Percentiles rank a stretch among this genome's conserved stretches.
Evolutionary conservation across 2,888 invertebrate genomes (phyloP).

Genomic region (Eupithecia vulgata): DNA sequence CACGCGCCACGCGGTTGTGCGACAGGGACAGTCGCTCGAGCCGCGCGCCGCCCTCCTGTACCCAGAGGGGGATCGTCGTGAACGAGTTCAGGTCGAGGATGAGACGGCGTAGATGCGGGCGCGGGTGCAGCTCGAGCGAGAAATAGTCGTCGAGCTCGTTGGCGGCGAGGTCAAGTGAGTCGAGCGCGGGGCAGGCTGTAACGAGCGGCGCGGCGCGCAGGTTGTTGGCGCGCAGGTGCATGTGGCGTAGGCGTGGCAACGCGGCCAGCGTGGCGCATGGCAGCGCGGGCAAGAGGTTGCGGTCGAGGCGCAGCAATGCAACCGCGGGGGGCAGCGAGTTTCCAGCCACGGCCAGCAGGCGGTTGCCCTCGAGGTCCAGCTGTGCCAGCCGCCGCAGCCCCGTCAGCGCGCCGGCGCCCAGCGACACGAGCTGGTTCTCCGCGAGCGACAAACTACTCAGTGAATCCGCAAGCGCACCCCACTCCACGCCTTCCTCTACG

Average conservation of each 20-base stretch:
- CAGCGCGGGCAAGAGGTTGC: constrained; percentile 85
- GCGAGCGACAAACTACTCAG: constrained; percentile 90
- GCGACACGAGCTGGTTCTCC: constrained; percentile 87
- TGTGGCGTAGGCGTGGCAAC: constrained; percentile 81
- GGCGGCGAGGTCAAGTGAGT: constrained; percentile 91
- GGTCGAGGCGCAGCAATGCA: constrained; percentile 86
- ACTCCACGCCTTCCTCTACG: constrained; percentile 76
- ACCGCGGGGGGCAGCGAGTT: constrained; percentile 85
- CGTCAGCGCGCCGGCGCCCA: constrained; percentile 79
- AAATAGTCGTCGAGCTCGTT: constrained; percentile 88
- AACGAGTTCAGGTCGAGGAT: constrained; percentile 91
- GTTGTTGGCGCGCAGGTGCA: constrained; percentile 83
- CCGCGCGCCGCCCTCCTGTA: constrained; percentile 86
- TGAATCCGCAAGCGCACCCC: constrained; percentile 88
- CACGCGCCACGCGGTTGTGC: constrained; percentile 86
- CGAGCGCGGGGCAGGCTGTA: constrained; percentile 85
- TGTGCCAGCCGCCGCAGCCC: constrained; percentile 84
- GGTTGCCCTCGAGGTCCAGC: constrained; percentile 87
- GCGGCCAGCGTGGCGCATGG: constrained; percentile 82
- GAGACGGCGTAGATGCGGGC: constrained; percentile 88
- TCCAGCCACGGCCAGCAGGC: constrained; percentile 82
- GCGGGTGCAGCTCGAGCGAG: constrained; percentile 85
- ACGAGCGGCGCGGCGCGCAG: constrained; percentile 55
- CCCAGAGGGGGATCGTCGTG: constrained; percentile 84
- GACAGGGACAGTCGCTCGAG: constrained; percentile 89